Percentiles rank a stretch among this genome's conserved stretches.
Evolutionary conservation across 1,140 invertebrate species (phyloP).

Genomic region (Pseudomyrmex pallidus): DNA sequence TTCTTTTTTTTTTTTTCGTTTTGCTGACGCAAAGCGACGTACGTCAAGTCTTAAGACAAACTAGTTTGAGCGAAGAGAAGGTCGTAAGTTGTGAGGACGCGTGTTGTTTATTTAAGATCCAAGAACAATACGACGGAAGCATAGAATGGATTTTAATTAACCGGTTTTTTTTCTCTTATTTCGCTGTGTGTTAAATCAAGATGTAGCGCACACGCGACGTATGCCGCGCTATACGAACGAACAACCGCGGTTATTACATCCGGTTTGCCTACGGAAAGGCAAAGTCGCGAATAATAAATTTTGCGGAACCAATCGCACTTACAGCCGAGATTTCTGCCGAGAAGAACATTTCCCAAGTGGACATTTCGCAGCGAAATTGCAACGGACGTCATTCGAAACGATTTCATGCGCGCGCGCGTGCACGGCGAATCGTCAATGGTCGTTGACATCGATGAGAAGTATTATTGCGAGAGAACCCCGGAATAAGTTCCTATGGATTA

Average conservation of each 20-base stretch:
- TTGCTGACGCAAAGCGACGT: too few relatives aligned
- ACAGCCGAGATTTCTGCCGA: not conserved
- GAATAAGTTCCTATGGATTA: conserved; percentile 44
- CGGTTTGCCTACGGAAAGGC: not conserved
- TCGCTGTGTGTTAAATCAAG: conserved; percentile 6
- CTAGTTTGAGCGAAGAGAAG: conserved; percentile 4
- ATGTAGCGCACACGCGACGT: not conserved
- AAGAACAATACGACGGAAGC: not conserved
- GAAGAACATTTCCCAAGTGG: not conserved
- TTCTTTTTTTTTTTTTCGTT: too few relatives aligned
- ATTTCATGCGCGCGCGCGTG: conserved; percentile 42
- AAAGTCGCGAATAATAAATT: conserved; percentile 32
- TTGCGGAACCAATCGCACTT: conserved; percentile 14
- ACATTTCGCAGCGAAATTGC: conserved; percentile 7
- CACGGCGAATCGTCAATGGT: conserved; percentile 54
- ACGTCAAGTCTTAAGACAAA: too few relatives aligned
- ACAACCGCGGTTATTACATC: not conserved
- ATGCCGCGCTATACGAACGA: not conserved
- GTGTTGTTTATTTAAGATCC: conserved; percentile 3
- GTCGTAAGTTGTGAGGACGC: not conserved
- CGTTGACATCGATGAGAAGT: conserved; percentile 58
- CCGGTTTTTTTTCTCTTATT: not conserved
- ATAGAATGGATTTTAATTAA: not conserved
- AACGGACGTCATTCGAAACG: conserved; percentile 37
- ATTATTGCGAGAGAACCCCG: conserved; percentile 34